These are phyloP conservation scores for Urocyon cinereoargenteus DNA, from an alignment of 2,797 vertebrate species.

Conservation along the genomic window DNA sequence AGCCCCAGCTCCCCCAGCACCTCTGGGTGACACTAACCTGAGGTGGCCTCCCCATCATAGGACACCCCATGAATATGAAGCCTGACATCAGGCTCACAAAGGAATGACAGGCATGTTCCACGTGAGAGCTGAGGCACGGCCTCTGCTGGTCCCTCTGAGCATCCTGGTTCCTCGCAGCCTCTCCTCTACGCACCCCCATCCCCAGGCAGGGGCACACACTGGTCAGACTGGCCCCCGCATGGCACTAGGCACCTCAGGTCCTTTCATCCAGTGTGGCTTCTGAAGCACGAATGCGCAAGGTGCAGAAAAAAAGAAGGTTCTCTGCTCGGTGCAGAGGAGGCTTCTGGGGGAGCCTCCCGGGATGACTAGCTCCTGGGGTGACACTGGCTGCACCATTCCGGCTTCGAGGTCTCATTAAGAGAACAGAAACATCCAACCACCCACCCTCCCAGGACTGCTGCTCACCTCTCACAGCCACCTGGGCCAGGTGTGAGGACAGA, in stretches of 20 bases:
- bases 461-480: not conserved
- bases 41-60: accelerated
- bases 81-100: not conserved
- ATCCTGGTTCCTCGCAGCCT: not conserved
- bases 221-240: not conserved
- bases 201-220: not conserved
- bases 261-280: not conserved
- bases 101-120: not conserved
- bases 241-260: not conserved
- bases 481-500: not conserved
- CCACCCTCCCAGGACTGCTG: not conserved
- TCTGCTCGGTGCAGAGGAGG: not conserved
- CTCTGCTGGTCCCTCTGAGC: not conserved
- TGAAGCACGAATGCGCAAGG: no score
- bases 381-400: not conserved
- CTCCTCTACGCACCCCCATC: not conserved
- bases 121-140: not conserved
- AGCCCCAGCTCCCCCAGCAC: not conserved
- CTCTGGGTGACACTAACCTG: not conserved
- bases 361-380: not conserved
- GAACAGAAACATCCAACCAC: not conserved
- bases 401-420: not conserved
- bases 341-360: not conserved
- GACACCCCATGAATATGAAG: not conserved
- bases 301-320: no score